These are phyloP conservation scores for Eucriotettix oculatus DNA, from an alignment of 2,888 invertebrate species.

Conservation along the genomic window DNA sequence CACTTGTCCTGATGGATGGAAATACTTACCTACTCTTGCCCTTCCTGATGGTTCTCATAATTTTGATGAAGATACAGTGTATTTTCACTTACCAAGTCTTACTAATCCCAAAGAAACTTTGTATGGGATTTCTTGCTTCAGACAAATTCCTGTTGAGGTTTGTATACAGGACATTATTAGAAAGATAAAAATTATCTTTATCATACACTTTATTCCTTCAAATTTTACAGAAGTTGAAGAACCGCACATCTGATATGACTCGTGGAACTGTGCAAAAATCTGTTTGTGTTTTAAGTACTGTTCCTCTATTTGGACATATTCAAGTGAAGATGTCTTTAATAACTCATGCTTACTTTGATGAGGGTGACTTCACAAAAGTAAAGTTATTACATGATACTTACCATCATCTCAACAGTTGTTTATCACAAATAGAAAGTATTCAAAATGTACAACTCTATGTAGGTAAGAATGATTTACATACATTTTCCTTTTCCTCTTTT, in stretches of 20 bases:
- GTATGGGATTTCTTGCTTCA: slow-evolving; percentile 93
- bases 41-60: slow-evolving; percentile 98
- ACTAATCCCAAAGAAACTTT: slow-evolving; percentile 70
- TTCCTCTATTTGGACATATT: slow-evolving; percentile 86
- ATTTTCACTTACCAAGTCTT: slow-evolving; percentile 85
- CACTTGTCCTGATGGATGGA: slow-evolving; percentile 85
- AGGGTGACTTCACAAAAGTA: slow-evolving; percentile 81
- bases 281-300: slow-evolving; percentile 81
- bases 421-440: slow-evolving; percentile 32
- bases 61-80: slow-evolving; percentile 85
- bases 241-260: slow-evolving; percentile 88
- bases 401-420: slow-evolving; percentile 76
- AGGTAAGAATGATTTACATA: slow-evolving; percentile 30
- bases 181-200: not conserved
- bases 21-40: slow-evolving; percentile 88
- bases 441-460: slow-evolving; percentile 40
- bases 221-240: slow-evolving; percentile 64
- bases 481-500: too few relatives aligned
- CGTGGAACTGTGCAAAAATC: slow-evolving; percentile 96
- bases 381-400: slow-evolving; percentile 81
- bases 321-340: slow-evolving; percentile 92
- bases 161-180: too few relatives aligned
- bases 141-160: slow-evolving; percentile 91
- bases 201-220: not conserved
- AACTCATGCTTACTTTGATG: slow-evolving; percentile 92